Percentiles rank a stretch among this genome's conserved stretches.
These are phyloP conservation scores for Trichopria drosophilae DNA, from an alignment of 2,888 invertebrate species.

Conservation along the genomic window DNA sequence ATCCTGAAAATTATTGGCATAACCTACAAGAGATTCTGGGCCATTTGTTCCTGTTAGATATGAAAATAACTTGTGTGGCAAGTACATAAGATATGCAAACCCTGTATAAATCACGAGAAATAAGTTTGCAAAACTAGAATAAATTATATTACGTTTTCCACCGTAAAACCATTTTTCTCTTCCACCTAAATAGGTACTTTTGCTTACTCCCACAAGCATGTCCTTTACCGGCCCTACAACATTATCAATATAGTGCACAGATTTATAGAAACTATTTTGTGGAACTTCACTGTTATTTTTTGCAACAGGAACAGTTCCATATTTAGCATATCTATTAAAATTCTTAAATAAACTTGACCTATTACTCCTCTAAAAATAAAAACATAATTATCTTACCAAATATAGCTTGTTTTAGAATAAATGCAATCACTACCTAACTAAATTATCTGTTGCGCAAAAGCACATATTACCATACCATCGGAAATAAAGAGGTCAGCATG, in stretches of 20 bases:
- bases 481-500: slow-evolving; percentile 12
- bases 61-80: slow-evolving; percentile 2
- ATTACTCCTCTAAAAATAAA: too few relatives aligned
- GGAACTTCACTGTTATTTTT: slow-evolving; percentile 6
- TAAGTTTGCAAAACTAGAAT: slow-evolving; percentile 6
- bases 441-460: slow-evolving; percentile 15
- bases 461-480: slow-evolving; percentile 14
- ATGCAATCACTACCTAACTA: slow-evolving; percentile 3
- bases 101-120: too few relatives aligned
- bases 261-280: slow-evolving; percentile 12
- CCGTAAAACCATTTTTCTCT: too few relatives aligned
- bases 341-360: too few relatives aligned
- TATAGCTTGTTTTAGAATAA: too few relatives aligned
- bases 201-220: slow-evolving; percentile 2
- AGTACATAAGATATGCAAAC: slow-evolving; percentile 1
- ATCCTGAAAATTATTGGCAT: too few relatives aligned
- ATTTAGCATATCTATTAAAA: slow-evolving; percentile 12
- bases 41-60: slow-evolving; percentile 1
- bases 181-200: too few relatives aligned
- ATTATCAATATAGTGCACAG: slow-evolving; percentile 10
- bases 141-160: too few relatives aligned
- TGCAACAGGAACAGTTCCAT: slow-evolving; percentile 12
- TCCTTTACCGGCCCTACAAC: slow-evolving; percentile 3
- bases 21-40: too few relatives aligned
- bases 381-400: too few relatives aligned